Base-by-base conservation (phyloP, 1,140 invertebrate species). In the Teleopsis dalmanni region DNA sequence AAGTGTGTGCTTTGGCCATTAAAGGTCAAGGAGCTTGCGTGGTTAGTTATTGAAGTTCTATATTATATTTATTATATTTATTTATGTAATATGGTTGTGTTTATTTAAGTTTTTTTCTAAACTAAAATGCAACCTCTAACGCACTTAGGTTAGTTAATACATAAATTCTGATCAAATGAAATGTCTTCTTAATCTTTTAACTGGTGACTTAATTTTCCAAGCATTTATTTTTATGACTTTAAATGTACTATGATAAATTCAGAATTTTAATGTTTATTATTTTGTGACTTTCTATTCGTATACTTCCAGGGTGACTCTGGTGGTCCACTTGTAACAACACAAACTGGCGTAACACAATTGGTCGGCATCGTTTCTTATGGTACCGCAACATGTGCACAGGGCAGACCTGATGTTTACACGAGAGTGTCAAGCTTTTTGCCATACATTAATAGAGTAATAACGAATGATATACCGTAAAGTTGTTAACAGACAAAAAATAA, bases 311-410 rank as follows among this genome's bases (percentile, higher is more conserved):
- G 84, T 48, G 85, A 87, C 59, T 86, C 83, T 23, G 84, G 84
- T 21, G 85, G 85, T 27, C 83, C 85, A 13, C 53, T 87, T 6
- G 62, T 67, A 8, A 25, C 29, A 9, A 6, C 11, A 9, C 19
- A 58, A 60, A 16, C 49, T 2, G 40, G 56, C 41, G 19, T 45
- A 33, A 52, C 52, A 3, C 55, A 59, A 1, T 66, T 78, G 34
- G 75, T 84, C 45, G 85, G 84, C 10, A 73, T 87, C 5, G 82
- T 87, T 0, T 86, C 83, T 1, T 87, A 79, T 57, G 84, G 85
- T 2, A 78, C 74, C 40, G 65, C 73, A 53, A 85, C 84, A 58
- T 70, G 67, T 42, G 62, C 64, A 31, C 56, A 57, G 45, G 64
- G 66, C 21, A 52, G 46, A 16, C 67, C 66, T 0, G 67, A 70